Percentiles rank a stretch among this genome's conserved stretches.
Conservation (phyloP, 2,888 invertebrate genomes). For the Eubasilissa splendida region DNA sequence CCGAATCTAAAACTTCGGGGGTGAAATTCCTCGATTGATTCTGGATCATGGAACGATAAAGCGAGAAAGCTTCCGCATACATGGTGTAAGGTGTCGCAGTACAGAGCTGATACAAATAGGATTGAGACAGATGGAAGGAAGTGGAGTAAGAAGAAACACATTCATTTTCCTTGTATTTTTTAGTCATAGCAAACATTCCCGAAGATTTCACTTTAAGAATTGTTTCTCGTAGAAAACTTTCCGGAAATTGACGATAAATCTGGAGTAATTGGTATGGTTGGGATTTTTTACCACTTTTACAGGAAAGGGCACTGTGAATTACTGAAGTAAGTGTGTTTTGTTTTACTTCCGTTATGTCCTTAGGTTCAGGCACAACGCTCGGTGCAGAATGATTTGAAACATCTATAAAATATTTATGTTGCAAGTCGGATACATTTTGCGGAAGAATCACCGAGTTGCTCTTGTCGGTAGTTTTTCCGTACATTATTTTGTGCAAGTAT, state of each 20-base stretch:
- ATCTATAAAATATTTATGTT: slow-evolving; percentile 57
- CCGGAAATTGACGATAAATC: slow-evolving; percentile 82
- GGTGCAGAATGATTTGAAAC: background rate
- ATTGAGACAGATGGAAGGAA: slow-evolving; percentile 65
- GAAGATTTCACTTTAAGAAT: slow-evolving; percentile 70
- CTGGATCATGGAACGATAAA: slow-evolving; percentile 10
- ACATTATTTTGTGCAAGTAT: slow-evolving; percentile 62
- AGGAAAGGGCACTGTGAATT: slow-evolving; percentile 78
- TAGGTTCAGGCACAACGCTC: slow-evolving; percentile 3
- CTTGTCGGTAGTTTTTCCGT: slow-evolving; percentile 59
- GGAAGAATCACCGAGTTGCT: slow-evolving; percentile 61
- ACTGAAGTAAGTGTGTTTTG: slow-evolving; percentile 69
- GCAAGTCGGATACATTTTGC: slow-evolving; percentile 63
- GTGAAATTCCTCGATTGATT: slow-evolving; percentile 36
- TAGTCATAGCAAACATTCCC: slow-evolving; percentile 61
- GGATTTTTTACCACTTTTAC: slow-evolving; percentile 70
- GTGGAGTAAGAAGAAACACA: slow-evolving; percentile 59
- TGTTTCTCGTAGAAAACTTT: slow-evolving; percentile 74
- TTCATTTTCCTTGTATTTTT: slow-evolving; percentile 21
- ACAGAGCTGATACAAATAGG: slow-evolving; percentile 64
- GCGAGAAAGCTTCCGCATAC: slow-evolving; percentile 40
- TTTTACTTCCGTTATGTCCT: slow-evolving; percentile 21
- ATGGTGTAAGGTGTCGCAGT: slow-evolving; percentile 54
- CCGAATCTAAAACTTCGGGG: slow-evolving; percentile 65
- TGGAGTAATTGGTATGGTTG: slow-evolving; percentile 69